Conservation (phyloP, 2,888 invertebrate species). For the Metopia argyrocephala region DNA sequence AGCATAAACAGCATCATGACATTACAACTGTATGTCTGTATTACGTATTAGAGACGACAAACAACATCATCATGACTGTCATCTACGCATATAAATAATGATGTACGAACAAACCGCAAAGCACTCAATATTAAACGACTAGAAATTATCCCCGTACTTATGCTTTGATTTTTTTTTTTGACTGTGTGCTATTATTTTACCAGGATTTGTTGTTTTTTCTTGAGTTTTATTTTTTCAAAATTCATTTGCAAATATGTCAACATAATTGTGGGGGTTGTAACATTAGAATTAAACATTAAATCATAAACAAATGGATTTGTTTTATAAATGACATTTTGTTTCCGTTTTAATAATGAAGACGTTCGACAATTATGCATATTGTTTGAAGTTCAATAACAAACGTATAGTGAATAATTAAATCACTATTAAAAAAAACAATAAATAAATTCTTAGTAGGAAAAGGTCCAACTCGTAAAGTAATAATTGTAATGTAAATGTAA, state of each 20-base stretch:
- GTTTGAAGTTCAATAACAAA: background rate
- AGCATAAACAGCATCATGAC: conserved; percentile 49
- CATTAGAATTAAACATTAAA: conserved; percentile 1
- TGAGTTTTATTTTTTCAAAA: conserved; percentile 14
- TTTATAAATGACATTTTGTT: conserved; percentile 19
- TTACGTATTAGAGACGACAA: no score
- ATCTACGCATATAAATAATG: conserved; percentile 41
- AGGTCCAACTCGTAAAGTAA: no score
- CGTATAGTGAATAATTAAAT: background rate
- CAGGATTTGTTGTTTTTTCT: conserved; percentile 5
- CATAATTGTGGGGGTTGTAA: conserved; percentile 17
- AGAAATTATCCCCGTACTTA: conserved; percentile 48
- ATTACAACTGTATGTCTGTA: no score
- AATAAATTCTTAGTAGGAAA: no score
- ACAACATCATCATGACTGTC: no score
- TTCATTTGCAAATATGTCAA: conserved; percentile 56
- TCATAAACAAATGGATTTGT: conserved; percentile 6
- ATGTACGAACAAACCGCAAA: conserved; percentile 56
- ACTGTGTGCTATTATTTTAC: background rate
- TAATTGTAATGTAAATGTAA: no score
- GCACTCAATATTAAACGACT: conserved; percentile 48
- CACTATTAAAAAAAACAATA: no score
- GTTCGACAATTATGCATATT: background rate
- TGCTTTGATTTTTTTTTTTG: conserved; percentile 32
- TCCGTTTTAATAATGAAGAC: background rate